Conservation (phyloP, 2,888 invertebrate species). For the Leptinotarsa juncta region DNA sequence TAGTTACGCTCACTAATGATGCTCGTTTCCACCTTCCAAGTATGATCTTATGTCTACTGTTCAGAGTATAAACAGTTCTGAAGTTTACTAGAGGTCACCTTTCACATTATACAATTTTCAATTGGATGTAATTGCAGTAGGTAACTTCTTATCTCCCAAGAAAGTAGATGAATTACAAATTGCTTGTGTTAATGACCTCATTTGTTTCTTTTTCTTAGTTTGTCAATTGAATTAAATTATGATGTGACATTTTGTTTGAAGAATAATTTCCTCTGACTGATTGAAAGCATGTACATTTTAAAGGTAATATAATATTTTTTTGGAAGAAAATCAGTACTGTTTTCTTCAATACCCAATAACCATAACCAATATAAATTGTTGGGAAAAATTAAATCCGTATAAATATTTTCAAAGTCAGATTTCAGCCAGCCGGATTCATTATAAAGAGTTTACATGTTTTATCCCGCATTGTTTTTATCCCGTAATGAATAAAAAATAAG, state of each 20-base stretch:
- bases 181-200: not conserved
- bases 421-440: no score
- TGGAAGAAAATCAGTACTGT: no score
- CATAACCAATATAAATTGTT: no score
- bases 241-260: no score
- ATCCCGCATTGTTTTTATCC: no score
- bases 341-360: no score
- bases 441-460: no score
- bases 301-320: no score
- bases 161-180: not conserved
- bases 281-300: no score
- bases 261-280: no score
- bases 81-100: slow-evolving; percentile 36
- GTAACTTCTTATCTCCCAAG: not conserved
- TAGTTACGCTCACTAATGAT: not conserved
- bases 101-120: slow-evolving; percentile 37
- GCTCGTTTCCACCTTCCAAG: not conserved
- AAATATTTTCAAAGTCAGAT: no score
- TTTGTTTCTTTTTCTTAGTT: not conserved
- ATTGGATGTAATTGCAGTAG: not conserved
- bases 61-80: not conserved
- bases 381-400: no score
- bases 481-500: not conserved
- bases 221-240: not conserved
- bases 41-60: not conserved